Percentiles rank a stretch among this genome's conserved stretches.
These are phyloP conservation scores for Macroramphosus scolopax DNA, from an alignment of 2,797 vertebrate species.

Conservation along the genomic window DNA sequence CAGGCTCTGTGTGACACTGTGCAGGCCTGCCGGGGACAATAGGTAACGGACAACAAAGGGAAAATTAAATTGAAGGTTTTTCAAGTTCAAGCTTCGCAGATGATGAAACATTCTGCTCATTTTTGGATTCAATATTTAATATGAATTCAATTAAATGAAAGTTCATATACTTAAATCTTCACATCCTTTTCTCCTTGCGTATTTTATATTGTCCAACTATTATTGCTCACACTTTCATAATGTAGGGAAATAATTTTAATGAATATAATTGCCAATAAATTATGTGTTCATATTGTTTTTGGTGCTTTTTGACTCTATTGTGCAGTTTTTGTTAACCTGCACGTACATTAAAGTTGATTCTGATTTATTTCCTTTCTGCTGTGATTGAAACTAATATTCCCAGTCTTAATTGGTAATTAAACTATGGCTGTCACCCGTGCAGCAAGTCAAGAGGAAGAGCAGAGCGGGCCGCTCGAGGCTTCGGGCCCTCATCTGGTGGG, in stretches of 20 bases:
- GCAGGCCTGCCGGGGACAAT: conserved; percentile 48
- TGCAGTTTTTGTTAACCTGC: conserved; percentile 1
- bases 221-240: neutral
- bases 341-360: neutral
- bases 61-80: conserved; percentile 22
- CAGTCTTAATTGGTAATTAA: conserved; percentile 30
- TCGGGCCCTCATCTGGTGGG: conserved; percentile 61
- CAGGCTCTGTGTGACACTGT: conserved; percentile 43
- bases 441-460: conserved; percentile 16
- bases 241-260: no score
- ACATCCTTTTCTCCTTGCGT: neutral
- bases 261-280: no score
- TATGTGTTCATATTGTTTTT: no score
- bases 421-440: no score
- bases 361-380: conserved; percentile 4
- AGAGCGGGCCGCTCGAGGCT: conserved; percentile 53
- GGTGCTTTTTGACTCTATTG: no score
- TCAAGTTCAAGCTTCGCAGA: conserved; percentile 26
- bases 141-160: no score
- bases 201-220: neutral
- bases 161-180: no score
- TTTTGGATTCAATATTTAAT: no score
- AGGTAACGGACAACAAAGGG: conserved; percentile 50
- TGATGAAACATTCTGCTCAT: no score
- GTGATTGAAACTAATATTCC: conserved; percentile 35